phyloP scores from a whole-genome alignment of 2,888 invertebrate species.

The Pteria penguin region DNA sequence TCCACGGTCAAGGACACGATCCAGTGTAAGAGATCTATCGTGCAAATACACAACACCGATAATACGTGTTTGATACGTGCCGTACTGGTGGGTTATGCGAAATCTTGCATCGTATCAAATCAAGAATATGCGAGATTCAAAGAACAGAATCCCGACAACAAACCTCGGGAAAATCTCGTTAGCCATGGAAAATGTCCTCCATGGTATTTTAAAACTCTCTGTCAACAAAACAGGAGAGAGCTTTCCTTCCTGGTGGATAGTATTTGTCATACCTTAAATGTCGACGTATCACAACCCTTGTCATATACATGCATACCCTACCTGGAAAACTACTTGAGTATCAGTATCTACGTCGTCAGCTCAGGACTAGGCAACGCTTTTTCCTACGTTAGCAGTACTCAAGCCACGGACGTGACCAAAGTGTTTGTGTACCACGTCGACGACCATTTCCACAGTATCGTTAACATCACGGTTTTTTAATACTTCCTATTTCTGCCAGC shows the following conservation, averaged over 20 bases:
- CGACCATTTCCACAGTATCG: conserved; percentile 2
- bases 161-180: background rate
- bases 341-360: conserved; percentile 8
- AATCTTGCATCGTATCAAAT: too few species aligned
- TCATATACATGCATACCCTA: conserved; percentile 1
- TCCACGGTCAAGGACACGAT: too few species aligned
- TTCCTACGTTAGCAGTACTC: background rate
- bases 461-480: background rate
- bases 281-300: background rate
- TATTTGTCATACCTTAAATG: background rate
- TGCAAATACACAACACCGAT: background rate
- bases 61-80: conserved; percentile 1
- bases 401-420: background rate
- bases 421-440: conserved; percentile 5
- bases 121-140: too few species aligned
- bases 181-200: background rate
- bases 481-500: background rate
- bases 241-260: background rate
- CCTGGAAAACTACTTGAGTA: conserved; percentile 1
- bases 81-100: background rate
- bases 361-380: background rate
- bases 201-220: background rate
- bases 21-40: background rate
- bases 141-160: too few species aligned
- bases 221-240: background rate